Percentiles rank a stretch among this genome's conserved stretches.
Evolutionary conservation across 92 coral and sea anemone species (phyloP).

Genomic region (Plumapathes pennacea): DNA sequence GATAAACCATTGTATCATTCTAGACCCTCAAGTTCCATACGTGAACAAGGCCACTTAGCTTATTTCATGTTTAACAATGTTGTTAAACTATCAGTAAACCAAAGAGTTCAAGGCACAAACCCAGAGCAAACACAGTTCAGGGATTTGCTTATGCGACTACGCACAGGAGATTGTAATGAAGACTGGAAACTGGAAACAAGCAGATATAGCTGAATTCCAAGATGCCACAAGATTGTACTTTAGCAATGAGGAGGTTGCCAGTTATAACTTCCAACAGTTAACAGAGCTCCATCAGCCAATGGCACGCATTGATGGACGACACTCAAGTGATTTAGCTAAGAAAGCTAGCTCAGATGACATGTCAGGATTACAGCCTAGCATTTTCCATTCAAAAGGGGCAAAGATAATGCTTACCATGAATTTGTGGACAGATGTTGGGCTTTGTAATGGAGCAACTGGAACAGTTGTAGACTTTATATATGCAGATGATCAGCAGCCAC

Average conservation of each 20-base stretch:
- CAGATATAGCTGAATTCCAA: constrained; percentile 23
- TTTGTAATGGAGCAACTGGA: constrained; percentile 17
- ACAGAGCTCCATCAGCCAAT: constrained; percentile 34
- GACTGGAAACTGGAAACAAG: constrained; percentile 37
- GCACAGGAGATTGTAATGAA: constrained; percentile 23
- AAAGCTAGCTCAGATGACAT: constrained; percentile 35
- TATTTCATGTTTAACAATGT: constrained; percentile 41
- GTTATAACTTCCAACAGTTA: constrained; percentile 18
- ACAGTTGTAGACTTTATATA: background rate
- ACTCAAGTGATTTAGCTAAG: constrained; percentile 40
- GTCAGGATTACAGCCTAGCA: constrained; percentile 28
- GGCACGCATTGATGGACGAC: constrained; percentile 23
- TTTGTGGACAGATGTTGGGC: constrained; percentile 25
- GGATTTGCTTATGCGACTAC: constrained; percentile 19
- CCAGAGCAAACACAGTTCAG: constrained; percentile 33
- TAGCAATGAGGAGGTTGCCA: constrained; percentile 34
- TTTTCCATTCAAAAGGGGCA: constrained; percentile 32
- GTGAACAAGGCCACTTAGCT: constrained; percentile 45
- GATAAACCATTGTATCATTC: constrained; percentile 44
- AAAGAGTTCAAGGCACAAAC: constrained; percentile 39
- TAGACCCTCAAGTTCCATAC: constrained; percentile 22
- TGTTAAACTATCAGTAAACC: constrained; percentile 38
- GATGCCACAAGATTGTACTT: constrained; percentile 33
- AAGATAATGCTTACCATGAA: constrained; percentile 15
- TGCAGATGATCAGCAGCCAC: constrained; percentile 9